These are phyloP conservation scores for Opisthocomus hoazin DNA, from an alignment of 2,113 vertebrate species.

Conservation along the genomic window DNA sequence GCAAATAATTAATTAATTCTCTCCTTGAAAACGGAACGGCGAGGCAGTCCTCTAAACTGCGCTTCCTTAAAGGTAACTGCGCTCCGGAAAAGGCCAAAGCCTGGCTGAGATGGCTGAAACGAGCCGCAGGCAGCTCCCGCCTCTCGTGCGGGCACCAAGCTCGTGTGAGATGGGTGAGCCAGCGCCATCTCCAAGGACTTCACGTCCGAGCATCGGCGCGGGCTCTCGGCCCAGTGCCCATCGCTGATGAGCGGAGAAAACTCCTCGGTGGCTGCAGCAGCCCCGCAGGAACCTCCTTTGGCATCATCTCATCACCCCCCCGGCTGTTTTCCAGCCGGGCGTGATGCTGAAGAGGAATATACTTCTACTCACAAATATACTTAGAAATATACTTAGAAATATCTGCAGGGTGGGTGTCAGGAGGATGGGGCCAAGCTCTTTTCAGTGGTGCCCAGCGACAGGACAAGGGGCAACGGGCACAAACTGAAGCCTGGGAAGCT, in stretches of 20 bases:
- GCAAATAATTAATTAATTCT: background rate
- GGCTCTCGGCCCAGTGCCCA: background rate
- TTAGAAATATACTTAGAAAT: no score
- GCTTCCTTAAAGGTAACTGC: background rate
- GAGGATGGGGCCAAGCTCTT: no score
- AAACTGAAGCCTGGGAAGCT: no score
- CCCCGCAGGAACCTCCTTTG: background rate
- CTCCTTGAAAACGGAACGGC: background rate
- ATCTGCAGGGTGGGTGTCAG: no score
- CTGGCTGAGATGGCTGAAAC: background rate
- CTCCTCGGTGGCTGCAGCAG: rapidly evolving
- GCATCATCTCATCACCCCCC: background rate
- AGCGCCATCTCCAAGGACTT: background rate
- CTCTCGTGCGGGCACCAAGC: background rate
- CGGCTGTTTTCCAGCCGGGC: background rate
- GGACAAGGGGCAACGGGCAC: no score
- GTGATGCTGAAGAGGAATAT: background rate
- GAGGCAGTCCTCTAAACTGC: background rate
- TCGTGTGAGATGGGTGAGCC: background rate
- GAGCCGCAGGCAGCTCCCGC: background rate
- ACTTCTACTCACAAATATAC: no score
- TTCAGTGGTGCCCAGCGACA: no score
- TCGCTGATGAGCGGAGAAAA: background rate
- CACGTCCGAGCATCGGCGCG: background rate
- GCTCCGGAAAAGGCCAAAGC: background rate